These are phyloP conservation scores for Bubo blakistoni DNA, from an alignment of 2,113 vertebrate species.

Conservation along the genomic window DNA sequence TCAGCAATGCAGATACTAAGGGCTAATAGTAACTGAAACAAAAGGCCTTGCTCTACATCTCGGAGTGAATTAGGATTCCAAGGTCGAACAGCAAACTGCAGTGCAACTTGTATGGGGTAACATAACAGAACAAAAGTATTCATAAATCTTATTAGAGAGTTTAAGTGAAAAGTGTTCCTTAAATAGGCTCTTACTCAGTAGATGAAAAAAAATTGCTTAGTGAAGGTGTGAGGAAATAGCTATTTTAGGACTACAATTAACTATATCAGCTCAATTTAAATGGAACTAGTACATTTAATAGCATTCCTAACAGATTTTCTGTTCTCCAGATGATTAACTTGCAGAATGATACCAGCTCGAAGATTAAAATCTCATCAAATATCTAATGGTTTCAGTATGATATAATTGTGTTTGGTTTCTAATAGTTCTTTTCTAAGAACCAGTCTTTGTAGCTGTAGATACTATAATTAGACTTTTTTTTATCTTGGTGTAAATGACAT, in stretches of 20 bases:
- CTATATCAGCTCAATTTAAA: conserved; percentile 5
- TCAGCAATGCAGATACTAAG: conserved; percentile 63
- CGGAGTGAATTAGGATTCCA: conserved; percentile 49
- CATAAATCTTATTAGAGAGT: neutral
- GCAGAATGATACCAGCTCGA: conserved; percentile 3
- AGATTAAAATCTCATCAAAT: conserved; percentile 48
- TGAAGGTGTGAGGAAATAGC: conserved; percentile 35
- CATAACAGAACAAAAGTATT: neutral
- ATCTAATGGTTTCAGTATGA: conserved; percentile 23
- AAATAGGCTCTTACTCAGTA: conserved; percentile 4
- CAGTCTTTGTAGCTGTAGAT: neutral
- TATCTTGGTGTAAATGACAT: neutral
- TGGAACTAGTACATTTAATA: conserved; percentile 41
- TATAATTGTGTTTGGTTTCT: conserved; percentile 43
- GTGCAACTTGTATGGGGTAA: conserved; percentile 24
- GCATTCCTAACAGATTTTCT: conserved; percentile 27
- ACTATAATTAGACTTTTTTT: neutral
- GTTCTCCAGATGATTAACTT: conserved; percentile 53
- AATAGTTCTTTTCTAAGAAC: conserved; percentile 1
- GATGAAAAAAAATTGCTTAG: neutral
- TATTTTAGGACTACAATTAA: conserved; percentile 42
- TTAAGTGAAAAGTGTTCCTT: neutral
- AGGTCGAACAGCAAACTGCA: conserved; percentile 69
- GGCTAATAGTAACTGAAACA: conserved; percentile 55
- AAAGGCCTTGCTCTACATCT: conserved; percentile 44